Base-by-base conservation (phyloP, 2,888 invertebrate species). In the Allacma fusca region DNA sequence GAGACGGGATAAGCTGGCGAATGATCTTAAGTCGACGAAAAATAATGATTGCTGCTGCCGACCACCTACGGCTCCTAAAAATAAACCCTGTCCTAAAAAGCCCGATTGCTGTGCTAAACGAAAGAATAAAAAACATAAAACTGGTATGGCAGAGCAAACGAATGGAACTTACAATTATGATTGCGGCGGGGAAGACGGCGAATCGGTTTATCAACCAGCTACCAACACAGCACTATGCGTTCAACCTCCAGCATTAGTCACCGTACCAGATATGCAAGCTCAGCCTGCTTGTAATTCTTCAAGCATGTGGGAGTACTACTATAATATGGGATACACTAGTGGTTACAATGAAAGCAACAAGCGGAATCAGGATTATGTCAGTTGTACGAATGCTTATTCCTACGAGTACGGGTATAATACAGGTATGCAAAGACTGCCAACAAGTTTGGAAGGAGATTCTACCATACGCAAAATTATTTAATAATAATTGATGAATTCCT, bases 261-360 rank as follows among this genome's bases (percentile, higher is more conserved):
- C 50, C 19, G n/a, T 50, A 1, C 50, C 50, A 16, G 16, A 50
- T 16, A 50, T 50, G 50, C 9, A 13, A 50, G 50, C 50, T 4
- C 50, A 2, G 5, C 19, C 50, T 12, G 19, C 50, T 2, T 1
- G 1, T n/a, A 50, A 50, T n/a, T 1, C 50, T 16, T 19, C 19
- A 5, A 50, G 50, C 19, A 65, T 65, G 24, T 26, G 4, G 4
- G 28, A 68, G 5, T 73, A 73, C 28, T 59, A 73, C 28, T 73
- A 73, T 34, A 28, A 29, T 12, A n/a, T 29, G 1, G 73, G 73
- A 1, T 73, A 29, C 21, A 19, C 29, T 21, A n/a, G 34, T 19
- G 73, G 73, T 16, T 73, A 50, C 34, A 73, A 73, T 34, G 62
- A 73, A 19, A 73, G 73, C 34, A 73, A 59, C 59, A 24, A 28